Conservation (phyloP, 2,888 invertebrate species). For the Platypus cylindrus region DNA sequence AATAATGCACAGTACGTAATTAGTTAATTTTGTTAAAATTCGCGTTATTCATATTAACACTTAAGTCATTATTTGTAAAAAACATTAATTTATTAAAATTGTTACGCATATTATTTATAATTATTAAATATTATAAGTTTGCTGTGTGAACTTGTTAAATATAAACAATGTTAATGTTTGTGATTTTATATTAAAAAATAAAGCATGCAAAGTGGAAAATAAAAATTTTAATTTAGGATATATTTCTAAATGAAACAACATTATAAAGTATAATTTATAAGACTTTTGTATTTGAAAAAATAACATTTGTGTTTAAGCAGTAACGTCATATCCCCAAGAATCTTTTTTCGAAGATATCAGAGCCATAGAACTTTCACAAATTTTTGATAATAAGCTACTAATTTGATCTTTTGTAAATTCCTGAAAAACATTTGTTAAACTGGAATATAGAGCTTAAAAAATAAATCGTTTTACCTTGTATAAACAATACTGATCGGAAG, state of each 20-base stretch:
- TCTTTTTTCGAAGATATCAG: conserved; percentile 66
- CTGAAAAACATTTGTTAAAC: conserved; percentile 29
- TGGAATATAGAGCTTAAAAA: neutral
- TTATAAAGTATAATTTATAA: too few relatives aligned
- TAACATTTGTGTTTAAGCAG: conserved; percentile 8
- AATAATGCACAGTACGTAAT: too few relatives aligned
- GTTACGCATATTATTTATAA: conserved; percentile 10
- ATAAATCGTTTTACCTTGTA: conserved; percentile 62
- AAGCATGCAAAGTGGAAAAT: too few relatives aligned
- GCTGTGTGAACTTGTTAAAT: conserved; percentile 35
- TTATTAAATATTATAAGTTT: conserved; percentile 16
- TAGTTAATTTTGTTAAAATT: conserved; percentile 9
- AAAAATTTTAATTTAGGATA: too few relatives aligned
- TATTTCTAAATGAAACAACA: too few relatives aligned
- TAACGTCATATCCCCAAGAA: conserved; percentile 52
- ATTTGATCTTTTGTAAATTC: conserved; percentile 68
- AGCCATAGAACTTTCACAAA: conserved; percentile 64
- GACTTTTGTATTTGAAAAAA: neutral
- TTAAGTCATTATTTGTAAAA: too few relatives aligned
- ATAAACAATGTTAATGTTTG: conserved; percentile 36
- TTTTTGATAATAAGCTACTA: conserved; percentile 59
- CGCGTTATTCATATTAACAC: too few relatives aligned
- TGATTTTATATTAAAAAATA: conserved; percentile 33
- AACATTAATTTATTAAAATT: too few relatives aligned
- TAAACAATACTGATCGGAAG: conserved; percentile 63